Evolutionary conservation across 92 coral and sea anemone species (phyloP).

Genomic region (Phenganax subtilis): DNA sequence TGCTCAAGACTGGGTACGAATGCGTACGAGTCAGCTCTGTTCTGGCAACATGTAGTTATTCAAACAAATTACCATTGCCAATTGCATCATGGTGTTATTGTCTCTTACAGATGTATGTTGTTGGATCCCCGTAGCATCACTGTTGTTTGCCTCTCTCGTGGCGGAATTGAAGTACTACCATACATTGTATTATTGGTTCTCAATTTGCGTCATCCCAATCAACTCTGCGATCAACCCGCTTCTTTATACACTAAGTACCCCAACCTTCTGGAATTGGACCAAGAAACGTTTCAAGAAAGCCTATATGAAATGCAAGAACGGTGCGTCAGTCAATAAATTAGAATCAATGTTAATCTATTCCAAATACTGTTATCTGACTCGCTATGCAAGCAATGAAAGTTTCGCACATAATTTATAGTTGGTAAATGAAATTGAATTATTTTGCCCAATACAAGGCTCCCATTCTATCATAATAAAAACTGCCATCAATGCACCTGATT

Average conservation of each 20-base stretch:
- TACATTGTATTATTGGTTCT: not conserved
- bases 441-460: too few relatives aligned
- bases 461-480: too few relatives aligned
- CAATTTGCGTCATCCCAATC: conserved; percentile 19
- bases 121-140: conserved; percentile 12
- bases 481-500: too few relatives aligned
- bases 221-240: conserved; percentile 39
- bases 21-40: too few relatives aligned
- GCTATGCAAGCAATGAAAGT: too few relatives aligned
- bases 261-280: conserved; percentile 1
- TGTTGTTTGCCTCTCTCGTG: conserved; percentile 6
- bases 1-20: too few relatives aligned
- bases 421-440: too few relatives aligned
- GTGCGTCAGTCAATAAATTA: not conserved
- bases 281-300: not conserved
- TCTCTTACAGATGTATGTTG: conserved; percentile 18
- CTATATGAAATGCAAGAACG: not conserved
- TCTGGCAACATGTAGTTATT: too few relatives aligned
- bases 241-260: conserved; percentile 13
- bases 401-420: too few relatives aligned
- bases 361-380: too few relatives aligned
- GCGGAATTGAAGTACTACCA: not conserved
- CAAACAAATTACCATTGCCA: too few relatives aligned
- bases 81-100: not conserved
- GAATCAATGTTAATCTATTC: not conserved